These are phyloP conservation scores for Harpagus bidentatus DNA, from an alignment of 2,113 vertebrate genomes.

Conservation along the genomic window DNA sequence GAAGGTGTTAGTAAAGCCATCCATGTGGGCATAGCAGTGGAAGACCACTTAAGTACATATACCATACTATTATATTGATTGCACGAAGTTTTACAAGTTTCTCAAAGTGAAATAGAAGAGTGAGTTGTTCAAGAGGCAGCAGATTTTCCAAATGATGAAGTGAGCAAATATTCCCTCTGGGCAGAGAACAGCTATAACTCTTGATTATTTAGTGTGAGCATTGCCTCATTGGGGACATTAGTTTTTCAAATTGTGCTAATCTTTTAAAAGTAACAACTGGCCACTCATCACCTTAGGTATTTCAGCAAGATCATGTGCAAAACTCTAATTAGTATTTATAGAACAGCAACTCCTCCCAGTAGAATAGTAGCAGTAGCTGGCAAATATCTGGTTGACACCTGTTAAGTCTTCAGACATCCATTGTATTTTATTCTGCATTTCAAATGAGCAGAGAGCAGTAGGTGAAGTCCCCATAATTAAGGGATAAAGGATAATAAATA, in stretches of 20 bases:
- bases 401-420: constrained; percentile 61
- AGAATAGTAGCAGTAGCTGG: constrained; percentile 53
- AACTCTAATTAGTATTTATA: constrained; percentile 74
- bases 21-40: background rate
- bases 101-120: constrained; percentile 66
- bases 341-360: constrained; percentile 61
- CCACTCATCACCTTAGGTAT: constrained; percentile 72
- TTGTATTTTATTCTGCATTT: constrained; percentile 63
- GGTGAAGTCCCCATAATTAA: constrained; percentile 53
- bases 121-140: constrained; percentile 57
- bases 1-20: background rate
- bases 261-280: constrained; percentile 74
- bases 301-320: constrained; percentile 67
- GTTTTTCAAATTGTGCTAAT: constrained; percentile 71
- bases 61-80: background rate
- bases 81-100: constrained; percentile 56
- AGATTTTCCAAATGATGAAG: constrained; percentile 71
- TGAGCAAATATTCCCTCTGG: constrained; percentile 68
- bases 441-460: constrained; percentile 53
- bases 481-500: constrained; percentile 58
- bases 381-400: constrained; percentile 66
- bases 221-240: constrained; percentile 70
- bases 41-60: background rate
- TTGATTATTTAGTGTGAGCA: constrained; percentile 69
- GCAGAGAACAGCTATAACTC: constrained; percentile 63